Base-by-base conservation (phyloP, 2,113 vertebrate species). In the Mobula birostris region DNA sequence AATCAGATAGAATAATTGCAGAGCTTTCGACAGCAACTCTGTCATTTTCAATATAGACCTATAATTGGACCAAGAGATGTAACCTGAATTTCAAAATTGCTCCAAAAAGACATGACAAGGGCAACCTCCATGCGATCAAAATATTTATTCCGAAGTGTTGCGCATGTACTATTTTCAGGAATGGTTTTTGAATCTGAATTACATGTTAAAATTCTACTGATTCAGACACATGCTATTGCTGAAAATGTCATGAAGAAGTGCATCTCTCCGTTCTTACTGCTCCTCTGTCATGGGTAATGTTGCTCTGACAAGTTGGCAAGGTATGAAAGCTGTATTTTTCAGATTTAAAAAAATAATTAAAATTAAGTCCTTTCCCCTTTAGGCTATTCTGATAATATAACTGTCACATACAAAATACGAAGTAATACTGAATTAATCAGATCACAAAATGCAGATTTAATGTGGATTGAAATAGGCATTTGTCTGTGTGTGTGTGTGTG, bases 31-130 rank as follows among this genome's bases (percentile, higher is more conserved):
- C 85, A 90, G 85, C 61, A n/a, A 27, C 61, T 90, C 85, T 90
- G 61, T 90, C 85, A 90, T 90, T 90, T 90, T 90, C 85, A 90
- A 87, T 90, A 90, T 66, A 90, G 85, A n/a, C 85, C 85, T 90
- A 90, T 90, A 90, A 90, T 90, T 90, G 85, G 58, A 68, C 85
- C 61, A 63, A 88, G 29, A 90, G 29, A 32, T 32, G 61, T 32
- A 90, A 68, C 63, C 85, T 32, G 85, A 63, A 32, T 68, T 90
- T 90, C 85, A 66, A 90, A 90, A 90, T 12, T 68, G 61, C 61
- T 90, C 61, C 7, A 17, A 19, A 7, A 90, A 90, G 85, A 90
- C 61, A 66, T 90, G 85, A 90, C 61, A 63, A 90, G 85, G 85
- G 61, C 85, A 66, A 90, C 85, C n/a, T 66, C n/a, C 85, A 90